phyloP scores from a whole-genome alignment of 2,113 vertebrate species.

The Hoplias malabaricus region DNA sequence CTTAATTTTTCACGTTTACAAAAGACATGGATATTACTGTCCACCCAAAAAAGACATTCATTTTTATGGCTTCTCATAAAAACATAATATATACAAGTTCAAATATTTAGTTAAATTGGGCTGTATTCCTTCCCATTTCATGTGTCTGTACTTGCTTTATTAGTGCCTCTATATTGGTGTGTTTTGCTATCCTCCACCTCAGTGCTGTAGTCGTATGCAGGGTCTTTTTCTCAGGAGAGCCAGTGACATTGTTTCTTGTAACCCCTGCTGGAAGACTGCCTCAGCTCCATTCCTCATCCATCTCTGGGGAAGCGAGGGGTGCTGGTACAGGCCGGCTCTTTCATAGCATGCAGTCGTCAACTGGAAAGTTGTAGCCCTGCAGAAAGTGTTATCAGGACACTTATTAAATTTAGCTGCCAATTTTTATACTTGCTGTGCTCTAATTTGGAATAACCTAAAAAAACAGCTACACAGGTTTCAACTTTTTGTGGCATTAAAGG shows the following conservation, averaged over 20 bases:
- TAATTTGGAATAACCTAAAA: too few species aligned
- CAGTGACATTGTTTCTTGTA: constrained; percentile 49
- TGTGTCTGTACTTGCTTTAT: neutral
- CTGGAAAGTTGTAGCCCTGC: constrained; percentile 1
- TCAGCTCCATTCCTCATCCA: constrained; percentile 37
- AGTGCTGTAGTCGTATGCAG: constrained; percentile 34
- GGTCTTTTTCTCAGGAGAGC: constrained; percentile 33
- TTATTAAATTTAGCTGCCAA: constrained; percentile 11
- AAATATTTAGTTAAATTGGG: neutral
- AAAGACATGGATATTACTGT: too few species aligned
- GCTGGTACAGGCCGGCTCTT: neutral
- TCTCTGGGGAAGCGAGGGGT: constrained; percentile 18
- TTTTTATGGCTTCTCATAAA: neutral
- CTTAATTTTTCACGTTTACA: too few species aligned
- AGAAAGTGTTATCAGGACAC: constrained; percentile 7
- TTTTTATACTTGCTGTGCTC: neutral
- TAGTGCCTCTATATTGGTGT: neutral
- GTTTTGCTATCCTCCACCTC: constrained; percentile 31
- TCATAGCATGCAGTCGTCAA: constrained; percentile 1
- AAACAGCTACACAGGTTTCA: too few species aligned
- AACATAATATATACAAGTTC: neutral
- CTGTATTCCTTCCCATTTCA: neutral
- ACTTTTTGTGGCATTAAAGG: too few species aligned
- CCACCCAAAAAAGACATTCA: neutral
- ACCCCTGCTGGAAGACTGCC: constrained; percentile 45